phyloP scores from a whole-genome alignment of 2,797 vertebrate species.

The Pampus argenteus region DNA sequence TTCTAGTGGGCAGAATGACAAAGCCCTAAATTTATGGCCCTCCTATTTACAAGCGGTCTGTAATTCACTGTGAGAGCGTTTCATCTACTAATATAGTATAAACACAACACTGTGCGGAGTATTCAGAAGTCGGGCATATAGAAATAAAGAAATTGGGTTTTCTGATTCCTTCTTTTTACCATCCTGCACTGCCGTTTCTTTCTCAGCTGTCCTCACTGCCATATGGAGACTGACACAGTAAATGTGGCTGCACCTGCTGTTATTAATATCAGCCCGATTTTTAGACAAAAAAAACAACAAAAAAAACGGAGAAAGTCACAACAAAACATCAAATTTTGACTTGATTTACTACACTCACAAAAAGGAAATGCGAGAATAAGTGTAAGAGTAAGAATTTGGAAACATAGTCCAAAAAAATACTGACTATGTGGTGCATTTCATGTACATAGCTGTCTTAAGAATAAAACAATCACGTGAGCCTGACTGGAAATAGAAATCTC shows the following conservation, averaged over 20 bases:
- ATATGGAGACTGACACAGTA: conserved; percentile 41
- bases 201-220: conserved; percentile 33
- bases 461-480: not conserved
- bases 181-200: conserved; percentile 10
- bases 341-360: not conserved
- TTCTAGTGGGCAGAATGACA: conserved; percentile 31
- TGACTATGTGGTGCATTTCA: not conserved
- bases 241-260: conserved; percentile 58
- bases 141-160: not conserved
- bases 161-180: conserved; percentile 24
- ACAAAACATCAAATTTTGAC: conserved; percentile 33
- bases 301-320: conserved; percentile 31
- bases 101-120: not conserved
- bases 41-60: conserved; percentile 26
- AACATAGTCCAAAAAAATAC: not conserved
- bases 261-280: conserved; percentile 32
- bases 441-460: not conserved
- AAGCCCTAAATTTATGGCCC: conserved; percentile 40
- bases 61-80: conserved; percentile 22
- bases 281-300: conserved; percentile 30
- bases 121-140: not conserved
- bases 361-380: not conserved
- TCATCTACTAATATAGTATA: conserved; percentile 11
- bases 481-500: not conserved
- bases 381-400: conserved; percentile 8